These are phyloP conservation scores for Meleagris gallopavo DNA, from an alignment of 2,113 vertebrate genomes.

Conservation along the genomic window DNA sequence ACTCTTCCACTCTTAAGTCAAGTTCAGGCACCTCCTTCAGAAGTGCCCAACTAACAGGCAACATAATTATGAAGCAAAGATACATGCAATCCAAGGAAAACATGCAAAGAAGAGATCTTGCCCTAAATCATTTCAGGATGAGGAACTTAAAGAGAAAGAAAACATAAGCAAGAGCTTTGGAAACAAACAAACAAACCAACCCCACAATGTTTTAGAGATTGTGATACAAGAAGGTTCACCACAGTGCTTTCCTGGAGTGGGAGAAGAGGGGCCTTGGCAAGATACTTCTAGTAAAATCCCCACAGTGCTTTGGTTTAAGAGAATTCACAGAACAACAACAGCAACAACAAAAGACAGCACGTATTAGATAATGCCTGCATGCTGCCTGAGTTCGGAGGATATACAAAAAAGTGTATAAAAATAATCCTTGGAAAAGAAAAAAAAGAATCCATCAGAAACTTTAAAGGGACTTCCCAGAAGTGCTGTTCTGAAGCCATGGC, in stretches of 20 bases:
- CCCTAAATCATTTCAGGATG: neutral
- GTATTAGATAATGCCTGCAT: constrained; percentile 14
- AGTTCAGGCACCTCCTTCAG: neutral
- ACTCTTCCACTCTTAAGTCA: neutral
- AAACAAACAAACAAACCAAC: neutral
- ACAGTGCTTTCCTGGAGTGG: neutral
- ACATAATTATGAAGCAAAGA: neutral
- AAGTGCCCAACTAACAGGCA: neutral
- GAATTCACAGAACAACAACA: neutral
- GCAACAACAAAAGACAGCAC: neutral
- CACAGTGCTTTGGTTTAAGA: neutral
- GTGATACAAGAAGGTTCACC: neutral
- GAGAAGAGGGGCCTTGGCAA: neutral
- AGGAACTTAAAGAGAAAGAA: neutral
- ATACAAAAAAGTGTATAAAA: neutral
- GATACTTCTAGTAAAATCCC: neutral
- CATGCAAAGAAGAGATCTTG: neutral
- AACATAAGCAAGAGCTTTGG: neutral
- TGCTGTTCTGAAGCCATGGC: constrained; percentile 25
- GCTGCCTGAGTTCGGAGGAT: neutral
- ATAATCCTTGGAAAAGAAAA: neutral
- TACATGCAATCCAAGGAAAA: neutral
- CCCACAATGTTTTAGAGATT: neutral
- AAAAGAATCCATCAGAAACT: constrained; percentile 19
- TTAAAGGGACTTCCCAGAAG: constrained; percentile 43